Percentiles rank a stretch among this genome's conserved stretches.
These are phyloP conservation scores for Sciurus vulgaris DNA, from an alignment of 2,797 vertebrate genomes.

Conservation along the genomic window DNA sequence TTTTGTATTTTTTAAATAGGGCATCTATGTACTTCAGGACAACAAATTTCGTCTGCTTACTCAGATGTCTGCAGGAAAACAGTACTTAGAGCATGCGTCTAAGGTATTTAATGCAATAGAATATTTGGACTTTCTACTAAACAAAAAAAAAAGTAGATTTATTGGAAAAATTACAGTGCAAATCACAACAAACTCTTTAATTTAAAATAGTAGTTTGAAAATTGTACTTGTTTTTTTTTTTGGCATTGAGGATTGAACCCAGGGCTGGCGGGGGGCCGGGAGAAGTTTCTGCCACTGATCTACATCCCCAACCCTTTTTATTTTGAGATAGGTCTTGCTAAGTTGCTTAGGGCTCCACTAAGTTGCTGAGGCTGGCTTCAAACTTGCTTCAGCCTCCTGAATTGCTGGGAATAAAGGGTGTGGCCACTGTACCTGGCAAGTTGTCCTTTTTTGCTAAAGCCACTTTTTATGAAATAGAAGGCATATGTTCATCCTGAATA, in stretches of 20 bases:
- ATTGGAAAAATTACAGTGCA: not conserved
- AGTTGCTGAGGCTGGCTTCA: too few relatives aligned
- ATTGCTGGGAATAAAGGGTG: too few relatives aligned
- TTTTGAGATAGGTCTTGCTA: too few relatives aligned
- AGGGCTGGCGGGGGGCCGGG: too few relatives aligned
- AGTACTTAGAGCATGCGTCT: conserved; percentile 96
- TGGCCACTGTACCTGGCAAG: too few relatives aligned
- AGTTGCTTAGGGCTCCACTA: too few relatives aligned
- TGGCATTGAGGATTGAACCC: not conserved
- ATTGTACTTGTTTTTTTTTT: not conserved
- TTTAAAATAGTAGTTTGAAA: conserved; percentile 62
- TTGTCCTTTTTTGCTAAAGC: not conserved
- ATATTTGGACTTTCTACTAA: not conserved
- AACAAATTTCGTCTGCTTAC: conserved; percentile 95
- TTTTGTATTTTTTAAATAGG: conserved; percentile 87
- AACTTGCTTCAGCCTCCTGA: too few relatives aligned
- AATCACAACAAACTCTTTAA: conserved; percentile 12
- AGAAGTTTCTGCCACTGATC: too few relatives aligned
- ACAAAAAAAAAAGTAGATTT: not conserved
- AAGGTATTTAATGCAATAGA: conserved; percentile 90
- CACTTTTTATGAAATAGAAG: conserved; percentile 29
- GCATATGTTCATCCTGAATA: conserved; percentile 17
- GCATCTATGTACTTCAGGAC: conserved; percentile 98
- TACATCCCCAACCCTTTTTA: too few relatives aligned
- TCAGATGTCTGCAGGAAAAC: conserved; percentile 96